phyloP scores from a whole-genome alignment of 2,113 vertebrate genomes.

The Rhynchomys soricoides region DNA sequence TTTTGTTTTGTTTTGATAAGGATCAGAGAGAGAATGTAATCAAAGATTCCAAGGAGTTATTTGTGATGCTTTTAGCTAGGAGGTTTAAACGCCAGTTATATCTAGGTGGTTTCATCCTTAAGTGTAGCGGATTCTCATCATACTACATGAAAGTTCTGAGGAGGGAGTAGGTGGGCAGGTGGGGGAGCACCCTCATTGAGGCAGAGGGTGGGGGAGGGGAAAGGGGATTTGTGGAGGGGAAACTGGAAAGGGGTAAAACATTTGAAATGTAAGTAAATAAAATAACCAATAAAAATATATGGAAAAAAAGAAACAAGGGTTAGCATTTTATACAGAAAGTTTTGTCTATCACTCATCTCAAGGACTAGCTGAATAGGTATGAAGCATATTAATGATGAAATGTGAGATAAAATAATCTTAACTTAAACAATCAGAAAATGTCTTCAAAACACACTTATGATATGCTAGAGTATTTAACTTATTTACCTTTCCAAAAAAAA shows the following conservation, averaged over 20 bases:
- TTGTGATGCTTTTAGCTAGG: neutral
- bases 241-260: no score
- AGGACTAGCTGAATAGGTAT: neutral
- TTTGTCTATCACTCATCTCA: neutral
- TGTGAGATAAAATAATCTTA: neutral
- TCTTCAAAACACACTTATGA: neutral
- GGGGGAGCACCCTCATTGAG: no score
- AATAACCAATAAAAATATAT: neutral
- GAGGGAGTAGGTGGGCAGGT: no score
- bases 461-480: neutral
- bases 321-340: neutral
- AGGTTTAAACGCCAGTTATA: neutral
- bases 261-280: no score
- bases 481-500: neutral
- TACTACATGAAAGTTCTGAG: neutral
- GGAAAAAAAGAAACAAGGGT: no score
- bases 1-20: neutral
- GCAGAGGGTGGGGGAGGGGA: no score
- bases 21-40: neutral
- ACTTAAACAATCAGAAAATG: neutral
- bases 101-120: neutral
- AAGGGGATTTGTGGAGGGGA: no score
- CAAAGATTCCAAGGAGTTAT: neutral
- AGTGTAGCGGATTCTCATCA: neutral
- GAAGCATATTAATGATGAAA: neutral